Percentiles rank a stretch among this genome's conserved stretches.
Conservation (phyloP, 1,140 invertebrate species). For the Pissodes strobi region DNA sequence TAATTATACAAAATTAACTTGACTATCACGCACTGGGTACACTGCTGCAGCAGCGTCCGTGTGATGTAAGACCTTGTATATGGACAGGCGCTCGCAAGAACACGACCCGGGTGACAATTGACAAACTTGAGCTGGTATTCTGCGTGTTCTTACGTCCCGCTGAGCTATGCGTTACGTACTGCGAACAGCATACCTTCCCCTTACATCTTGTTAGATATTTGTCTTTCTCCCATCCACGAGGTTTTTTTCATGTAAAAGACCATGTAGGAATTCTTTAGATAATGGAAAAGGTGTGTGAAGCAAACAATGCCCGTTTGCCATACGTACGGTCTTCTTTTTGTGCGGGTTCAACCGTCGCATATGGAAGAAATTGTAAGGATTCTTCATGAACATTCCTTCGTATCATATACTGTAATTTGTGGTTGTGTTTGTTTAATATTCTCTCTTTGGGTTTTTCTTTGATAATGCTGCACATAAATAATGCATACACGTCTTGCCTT, state of each 20-base stretch:
- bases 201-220: constrained; percentile 52
- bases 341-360: constrained; percentile 21
- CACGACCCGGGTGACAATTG: constrained; percentile 53
- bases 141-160: constrained; percentile 47
- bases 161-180: constrained; percentile 52
- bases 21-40: constrained; percentile 5
- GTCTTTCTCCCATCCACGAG: constrained; percentile 41
- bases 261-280: constrained; percentile 45
- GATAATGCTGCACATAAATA: constrained; percentile 35
- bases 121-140: constrained; percentile 51
- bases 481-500: constrained; percentile 31
- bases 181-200: constrained; percentile 48
- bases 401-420: constrained; percentile 40
- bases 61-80: constrained; percentile 49
- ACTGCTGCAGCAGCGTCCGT: constrained; percentile 16
- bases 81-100: constrained; percentile 48
- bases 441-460: constrained; percentile 31
- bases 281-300: constrained; percentile 51
- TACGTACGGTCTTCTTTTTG: constrained; percentile 30
- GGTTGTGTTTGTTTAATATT: constrained; percentile 39
- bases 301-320: constrained; percentile 39
- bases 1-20: not conserved
- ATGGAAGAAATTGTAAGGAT: constrained; percentile 34
- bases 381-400: constrained; percentile 27
- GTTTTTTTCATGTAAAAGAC: constrained; percentile 41